phyloP scores from a whole-genome alignment of 1,140 invertebrate species.

The Zeugodacus cucurbitae region DNA sequence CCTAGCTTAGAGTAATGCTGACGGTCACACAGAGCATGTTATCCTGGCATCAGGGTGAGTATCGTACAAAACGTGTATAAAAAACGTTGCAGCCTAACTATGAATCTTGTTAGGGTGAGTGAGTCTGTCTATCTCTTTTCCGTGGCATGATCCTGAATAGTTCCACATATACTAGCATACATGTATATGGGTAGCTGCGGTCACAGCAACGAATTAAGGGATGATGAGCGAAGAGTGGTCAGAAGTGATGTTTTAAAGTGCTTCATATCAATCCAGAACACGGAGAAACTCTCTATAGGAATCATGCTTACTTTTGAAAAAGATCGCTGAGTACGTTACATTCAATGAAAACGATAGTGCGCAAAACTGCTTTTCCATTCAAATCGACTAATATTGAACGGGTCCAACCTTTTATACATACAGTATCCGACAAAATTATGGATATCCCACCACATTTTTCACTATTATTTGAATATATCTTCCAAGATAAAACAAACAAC shows the following conservation, averaged over 20 bases:
- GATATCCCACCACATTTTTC: neutral
- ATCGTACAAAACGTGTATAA: constrained; percentile 10
- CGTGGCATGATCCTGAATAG: neutral
- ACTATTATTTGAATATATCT: too few species aligned
- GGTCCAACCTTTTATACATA: neutral
- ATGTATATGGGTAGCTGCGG: neutral
- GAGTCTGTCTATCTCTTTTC: constrained; percentile 31
- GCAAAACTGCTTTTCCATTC: neutral
- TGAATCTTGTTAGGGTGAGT: neutral
- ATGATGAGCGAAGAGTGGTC: constrained; percentile 13
- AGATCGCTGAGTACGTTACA: neutral
- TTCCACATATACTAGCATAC: neutral
- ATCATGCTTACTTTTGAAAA: neutral
- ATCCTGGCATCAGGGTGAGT: neutral
- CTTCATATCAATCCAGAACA: neutral
- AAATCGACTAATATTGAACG: too few species aligned
- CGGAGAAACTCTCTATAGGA: neutral
- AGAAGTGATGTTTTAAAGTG: neutral
- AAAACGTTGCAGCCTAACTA: constrained; percentile 35
- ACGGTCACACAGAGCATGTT: constrained; percentile 27
- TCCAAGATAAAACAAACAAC: too few species aligned
- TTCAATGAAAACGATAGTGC: neutral
- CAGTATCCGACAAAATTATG: too few species aligned
- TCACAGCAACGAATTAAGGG: constrained; percentile 19
- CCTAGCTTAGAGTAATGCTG: constrained; percentile 26